phyloP scores from a whole-genome alignment of 1,140 invertebrate species.

The Magallana angulata region DNA sequence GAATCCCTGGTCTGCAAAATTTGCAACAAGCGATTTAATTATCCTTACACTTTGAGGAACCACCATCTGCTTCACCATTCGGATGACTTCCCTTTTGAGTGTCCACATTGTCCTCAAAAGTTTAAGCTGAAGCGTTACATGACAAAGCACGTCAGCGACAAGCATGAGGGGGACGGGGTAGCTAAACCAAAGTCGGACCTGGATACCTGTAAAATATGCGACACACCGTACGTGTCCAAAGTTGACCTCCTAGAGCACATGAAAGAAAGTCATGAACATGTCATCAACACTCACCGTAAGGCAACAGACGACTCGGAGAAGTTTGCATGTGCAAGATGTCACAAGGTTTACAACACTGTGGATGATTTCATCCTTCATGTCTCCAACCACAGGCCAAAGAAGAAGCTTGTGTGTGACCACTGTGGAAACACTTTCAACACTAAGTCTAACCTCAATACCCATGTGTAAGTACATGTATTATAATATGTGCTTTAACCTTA shows the following conservation, averaged over 20 bases:
- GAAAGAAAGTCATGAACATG: slow-evolving; percentile 27
- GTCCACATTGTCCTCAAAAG: slow-evolving; percentile 2
- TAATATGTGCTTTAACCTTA: too few species aligned
- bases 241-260: slow-evolving; percentile 17
- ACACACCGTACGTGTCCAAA: background rate
- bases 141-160: slow-evolving; percentile 13
- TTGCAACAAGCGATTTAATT: slow-evolving; percentile 30
- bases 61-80: slow-evolving; percentile 17
- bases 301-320: background rate
- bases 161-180: background rate
- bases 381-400: slow-evolving; percentile 21
- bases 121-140: slow-evolving; percentile 39
- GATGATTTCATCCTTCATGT: slow-evolving; percentile 33
- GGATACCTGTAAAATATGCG: slow-evolving; percentile 32
- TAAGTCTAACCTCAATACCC: slow-evolving; percentile 30
- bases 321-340: slow-evolving; percentile 11
- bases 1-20: background rate
- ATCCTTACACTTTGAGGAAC: background rate
- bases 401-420: slow-evolving; percentile 5
- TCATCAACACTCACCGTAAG: slow-evolving; percentile 27
- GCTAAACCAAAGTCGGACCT: background rate
- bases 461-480: background rate
- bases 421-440: slow-evolving; percentile 30
- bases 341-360: background rate
- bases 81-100: slow-evolving; percentile 11